phyloP scores from a whole-genome alignment of 2,113 vertebrate species.

The Oxygymnocypris stewartii region DNA sequence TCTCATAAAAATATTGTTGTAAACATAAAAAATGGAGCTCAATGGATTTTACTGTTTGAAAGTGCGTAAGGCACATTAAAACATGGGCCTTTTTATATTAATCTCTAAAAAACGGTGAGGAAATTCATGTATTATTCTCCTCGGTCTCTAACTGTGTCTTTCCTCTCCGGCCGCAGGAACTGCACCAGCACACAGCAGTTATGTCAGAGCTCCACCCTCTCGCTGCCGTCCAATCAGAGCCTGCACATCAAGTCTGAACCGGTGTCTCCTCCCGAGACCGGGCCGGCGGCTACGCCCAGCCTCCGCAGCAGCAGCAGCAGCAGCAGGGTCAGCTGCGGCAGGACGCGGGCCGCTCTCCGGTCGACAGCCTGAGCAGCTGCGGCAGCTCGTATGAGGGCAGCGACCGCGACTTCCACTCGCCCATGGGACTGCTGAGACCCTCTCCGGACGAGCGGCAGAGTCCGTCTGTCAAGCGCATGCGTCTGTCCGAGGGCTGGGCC shows the following conservation, averaged over 20 bases:
- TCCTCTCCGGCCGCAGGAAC: constrained; percentile 87
- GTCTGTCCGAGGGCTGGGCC: constrained; percentile 94
- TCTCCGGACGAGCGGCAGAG: constrained; percentile 90
- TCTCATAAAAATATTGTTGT: background rate
- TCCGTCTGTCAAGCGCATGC: constrained; percentile 93
- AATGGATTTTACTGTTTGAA: background rate
- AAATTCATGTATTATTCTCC: too few relatives aligned
- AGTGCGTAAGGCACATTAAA: background rate
- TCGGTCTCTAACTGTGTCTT: constrained; percentile 70
- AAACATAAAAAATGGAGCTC: background rate
- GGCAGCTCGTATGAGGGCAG: constrained; percentile 97
- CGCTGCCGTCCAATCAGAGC: constrained; percentile 89
- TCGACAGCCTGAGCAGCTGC: constrained; percentile 94
- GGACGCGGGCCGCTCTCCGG: constrained; percentile 89
- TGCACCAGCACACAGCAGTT: constrained; percentile 87
- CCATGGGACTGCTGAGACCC: constrained; percentile 87
- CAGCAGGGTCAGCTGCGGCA: constrained; percentile 76
- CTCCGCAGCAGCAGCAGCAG: constrained; percentile 29
- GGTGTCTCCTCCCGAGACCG: constrained; percentile 94
- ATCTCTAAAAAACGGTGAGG: background rate
- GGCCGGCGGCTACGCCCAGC: constrained; percentile 16
- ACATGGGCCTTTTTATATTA: background rate
- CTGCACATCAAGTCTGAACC: constrained; percentile 98
- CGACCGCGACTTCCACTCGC: constrained; percentile 91
- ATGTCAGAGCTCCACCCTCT: constrained; percentile 95